A percentile compares a stretch with the other conserved stretches of the same genome.
phyloP scores from a whole-genome alignment of 2,888 invertebrate genomes.

The Halocaridina rubra region DNA sequence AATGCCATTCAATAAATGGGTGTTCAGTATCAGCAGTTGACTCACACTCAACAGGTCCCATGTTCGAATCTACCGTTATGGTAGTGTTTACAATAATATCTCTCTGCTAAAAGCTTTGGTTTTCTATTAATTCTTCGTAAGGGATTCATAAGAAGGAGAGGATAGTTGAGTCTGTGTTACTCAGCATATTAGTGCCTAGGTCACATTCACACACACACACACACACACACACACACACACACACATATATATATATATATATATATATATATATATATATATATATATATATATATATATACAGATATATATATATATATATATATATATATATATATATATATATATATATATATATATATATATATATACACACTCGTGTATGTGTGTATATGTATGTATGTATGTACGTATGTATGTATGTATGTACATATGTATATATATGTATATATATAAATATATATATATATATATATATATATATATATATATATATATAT shows the following conservation, averaged over 20 bases:
- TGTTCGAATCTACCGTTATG: too few relatives aligned
- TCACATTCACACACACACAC: background rate
- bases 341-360: background rate
- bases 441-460: background rate
- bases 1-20: too few relatives aligned
- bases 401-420: background rate
- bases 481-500: background rate
- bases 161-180: too few relatives aligned
- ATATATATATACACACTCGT: background rate
- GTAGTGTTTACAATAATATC: too few relatives aligned
- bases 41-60: too few relatives aligned
- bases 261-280: background rate
- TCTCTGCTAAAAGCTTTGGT: too few relatives aligned
- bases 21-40: too few relatives aligned
- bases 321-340: background rate
- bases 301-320: background rate
- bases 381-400: background rate
- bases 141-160: too few relatives aligned
- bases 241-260: background rate
- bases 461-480: slow-evolving; percentile 6
- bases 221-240: background rate
- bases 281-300: background rate
- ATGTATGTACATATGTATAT: background rate
- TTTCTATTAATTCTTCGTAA: too few relatives aligned
- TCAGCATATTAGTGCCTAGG: too few relatives aligned